phyloP scores from a whole-genome alignment of 2,797 vertebrate species.

The Allobates femoralis region DNA sequence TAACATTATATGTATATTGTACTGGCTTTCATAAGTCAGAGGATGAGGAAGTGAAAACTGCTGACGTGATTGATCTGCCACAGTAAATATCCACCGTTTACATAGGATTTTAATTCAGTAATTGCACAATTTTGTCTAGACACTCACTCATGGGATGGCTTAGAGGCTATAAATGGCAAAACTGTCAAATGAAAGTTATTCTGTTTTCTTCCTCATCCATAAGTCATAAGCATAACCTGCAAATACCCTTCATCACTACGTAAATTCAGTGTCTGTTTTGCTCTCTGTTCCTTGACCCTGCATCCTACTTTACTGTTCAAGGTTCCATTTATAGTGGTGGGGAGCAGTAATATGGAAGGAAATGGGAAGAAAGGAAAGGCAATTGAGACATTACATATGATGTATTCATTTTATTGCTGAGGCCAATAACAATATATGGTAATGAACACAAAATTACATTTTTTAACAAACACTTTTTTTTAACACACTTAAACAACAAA shows the following conservation, averaged over 20 bases:
- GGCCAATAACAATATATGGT: background rate
- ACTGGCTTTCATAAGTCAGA: background rate
- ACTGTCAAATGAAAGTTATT: slow-evolving; percentile 14
- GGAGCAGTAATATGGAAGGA: slow-evolving; percentile 48
- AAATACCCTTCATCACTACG: slow-evolving; percentile 13
- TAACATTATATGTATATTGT: too few relatives aligned
- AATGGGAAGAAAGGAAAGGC: slow-evolving; percentile 43
- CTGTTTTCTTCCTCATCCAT: slow-evolving; percentile 4
- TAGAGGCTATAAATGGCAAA: background rate
- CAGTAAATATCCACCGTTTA: background rate
- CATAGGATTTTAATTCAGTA: background rate
- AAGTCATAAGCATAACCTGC: slow-evolving; percentile 25
- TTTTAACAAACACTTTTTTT: background rate
- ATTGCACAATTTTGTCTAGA: slow-evolving; percentile 45
- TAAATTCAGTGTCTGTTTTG: slow-evolving; percentile 44
- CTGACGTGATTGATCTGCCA: background rate
- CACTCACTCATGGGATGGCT: background rate
- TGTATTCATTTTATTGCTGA: slow-evolving; percentile 44
- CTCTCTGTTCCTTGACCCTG: slow-evolving; percentile 55
- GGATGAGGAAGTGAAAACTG: slow-evolving; percentile 3
- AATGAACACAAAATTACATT: background rate
- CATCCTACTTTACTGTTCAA: slow-evolving; percentile 41
- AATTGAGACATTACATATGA: background rate
- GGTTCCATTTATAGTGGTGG: slow-evolving; percentile 33
- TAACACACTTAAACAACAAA: background rate